Base-by-base conservation (phyloP, 2,797 vertebrate genomes). In the Bradypodion ventrale region DNA sequence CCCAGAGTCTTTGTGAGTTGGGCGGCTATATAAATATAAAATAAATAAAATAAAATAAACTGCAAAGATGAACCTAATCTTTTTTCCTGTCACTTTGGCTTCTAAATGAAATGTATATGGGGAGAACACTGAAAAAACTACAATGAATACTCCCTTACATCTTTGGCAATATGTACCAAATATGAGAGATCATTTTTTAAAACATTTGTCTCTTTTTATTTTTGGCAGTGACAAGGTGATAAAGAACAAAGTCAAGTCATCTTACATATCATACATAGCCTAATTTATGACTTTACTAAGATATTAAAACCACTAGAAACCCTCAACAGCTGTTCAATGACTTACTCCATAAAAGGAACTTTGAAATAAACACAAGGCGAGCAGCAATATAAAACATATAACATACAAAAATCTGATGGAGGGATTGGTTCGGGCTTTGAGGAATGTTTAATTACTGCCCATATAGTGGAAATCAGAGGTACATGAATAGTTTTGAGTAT, bases 111-210 rank as follows among this genome's bases (percentile, higher is more conserved):
- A 69, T 75, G 19, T 37, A 40, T 44, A 37, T 89, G 72, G 60
- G 82, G 60, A 83, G 86, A 69, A 1, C 52, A 75, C 80, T 84
- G 80, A 92, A 87, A 89, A 91, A 88, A 87, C 90, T 70, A 90
- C 82, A 56, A 87, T 62, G 62, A 90, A 87, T 89, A 90, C 87
- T 25, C 78, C 42, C 66, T 56, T 25, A 89, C 93, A 89, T 89
- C 91, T 92, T 91, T 94, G 91, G 90, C 92, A 94, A 90, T 40
- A 82, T 46, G 69, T 68, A 74, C 60, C 80, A 89, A 83, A 91
- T 91, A 72, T 3, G 73, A 90, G 79, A 84, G 83, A 88, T 86
- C 29, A 62, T 44, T 87, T 56, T 56, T 16, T 15, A 25, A 68
- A 56, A 16, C 87, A 75, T 89, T 89, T 63, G 83, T 77, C 85